These are phyloP conservation scores for Hypomecis atomaria DNA, from an alignment of 2,888 invertebrate species.

Conservation along the genomic window DNA sequence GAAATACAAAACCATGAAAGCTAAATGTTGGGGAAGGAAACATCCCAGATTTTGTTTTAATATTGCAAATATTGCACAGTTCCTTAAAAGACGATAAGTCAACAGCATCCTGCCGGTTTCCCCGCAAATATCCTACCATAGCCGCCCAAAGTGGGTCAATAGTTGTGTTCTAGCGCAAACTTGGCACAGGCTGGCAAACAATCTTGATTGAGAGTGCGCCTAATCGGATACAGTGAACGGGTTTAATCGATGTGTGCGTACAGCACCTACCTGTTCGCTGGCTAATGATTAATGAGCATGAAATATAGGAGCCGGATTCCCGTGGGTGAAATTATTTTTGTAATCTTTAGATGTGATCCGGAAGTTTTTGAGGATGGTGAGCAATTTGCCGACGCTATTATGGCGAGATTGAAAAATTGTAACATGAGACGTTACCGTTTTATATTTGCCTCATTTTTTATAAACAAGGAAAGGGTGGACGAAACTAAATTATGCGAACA, in stretches of 20 bases:
- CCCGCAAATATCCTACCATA: conserved; percentile 18
- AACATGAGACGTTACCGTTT: background rate
- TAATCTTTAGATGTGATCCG: conserved; percentile 25
- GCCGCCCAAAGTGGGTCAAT: conserved; percentile 61
- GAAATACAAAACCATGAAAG: background rate
- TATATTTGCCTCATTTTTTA: no score
- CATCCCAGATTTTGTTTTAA: background rate
- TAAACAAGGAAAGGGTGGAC: background rate
- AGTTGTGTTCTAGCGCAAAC: conserved; percentile 59
- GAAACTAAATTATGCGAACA: background rate
- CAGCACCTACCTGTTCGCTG: conserved; percentile 19
- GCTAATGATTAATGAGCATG: conserved; percentile 29
- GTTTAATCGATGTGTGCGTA: conserved; percentile 54
- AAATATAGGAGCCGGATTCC: conserved; percentile 26
- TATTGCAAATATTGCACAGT: background rate
- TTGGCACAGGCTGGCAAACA: conserved; percentile 70
- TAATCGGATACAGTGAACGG: conserved; percentile 64
- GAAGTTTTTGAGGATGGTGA: conserved; percentile 11
- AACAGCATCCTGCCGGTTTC: conserved; percentile 8
- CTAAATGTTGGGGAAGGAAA: background rate
- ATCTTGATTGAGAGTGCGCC: conserved; percentile 74
- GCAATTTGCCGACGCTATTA: conserved; percentile 6
- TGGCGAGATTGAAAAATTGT: conserved; percentile 5
- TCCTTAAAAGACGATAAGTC: conserved; percentile 1
- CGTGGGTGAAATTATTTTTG: conserved; percentile 32